Conservation (phyloP, 2,888 invertebrate species). For the Diaprepes abbreviatus region DNA sequence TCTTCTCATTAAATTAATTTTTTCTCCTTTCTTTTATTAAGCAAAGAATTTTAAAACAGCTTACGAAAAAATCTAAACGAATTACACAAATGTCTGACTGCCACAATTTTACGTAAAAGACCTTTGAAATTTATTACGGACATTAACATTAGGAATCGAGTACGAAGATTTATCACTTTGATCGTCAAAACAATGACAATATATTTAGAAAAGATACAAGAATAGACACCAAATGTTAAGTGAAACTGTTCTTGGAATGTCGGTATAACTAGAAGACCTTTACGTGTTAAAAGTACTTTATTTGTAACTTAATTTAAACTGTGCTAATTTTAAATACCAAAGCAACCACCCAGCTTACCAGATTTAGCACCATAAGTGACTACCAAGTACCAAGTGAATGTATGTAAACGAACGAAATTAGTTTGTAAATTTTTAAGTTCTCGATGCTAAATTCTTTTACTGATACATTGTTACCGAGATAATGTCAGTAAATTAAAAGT, state of each 20-base stretch:
- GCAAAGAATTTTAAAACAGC: conserved; percentile 26
- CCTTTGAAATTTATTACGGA: conserved; percentile 41
- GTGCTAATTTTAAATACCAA: too few relatives aligned
- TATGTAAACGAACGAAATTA: too few relatives aligned
- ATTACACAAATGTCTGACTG: conserved; percentile 21
- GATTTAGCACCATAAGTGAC: too few relatives aligned
- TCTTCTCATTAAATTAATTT: not conserved
- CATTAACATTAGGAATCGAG: conserved; percentile 43
- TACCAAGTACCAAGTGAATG: too few relatives aligned
- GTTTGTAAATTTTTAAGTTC: too few relatives aligned
- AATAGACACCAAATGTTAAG: conserved; percentile 41
- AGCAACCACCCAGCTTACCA: too few relatives aligned
- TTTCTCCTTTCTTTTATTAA: conserved; percentile 14
- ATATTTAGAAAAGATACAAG: conserved; percentile 38
- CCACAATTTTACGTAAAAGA: conserved; percentile 21
- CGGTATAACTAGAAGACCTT: not conserved
- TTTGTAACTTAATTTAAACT: too few relatives aligned
- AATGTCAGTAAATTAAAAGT: too few relatives aligned
- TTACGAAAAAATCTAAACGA: conserved; percentile 23
- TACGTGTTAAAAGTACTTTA: conserved; percentile 12
- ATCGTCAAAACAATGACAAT: conserved; percentile 45
- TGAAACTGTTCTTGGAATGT: conserved; percentile 33
- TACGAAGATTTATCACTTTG: conserved; percentile 39
- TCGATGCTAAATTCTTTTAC: too few relatives aligned
- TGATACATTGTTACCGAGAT: too few relatives aligned